Conservation (phyloP, 2,113 vertebrate species). For the Periophthalmus modestus region DNA sequence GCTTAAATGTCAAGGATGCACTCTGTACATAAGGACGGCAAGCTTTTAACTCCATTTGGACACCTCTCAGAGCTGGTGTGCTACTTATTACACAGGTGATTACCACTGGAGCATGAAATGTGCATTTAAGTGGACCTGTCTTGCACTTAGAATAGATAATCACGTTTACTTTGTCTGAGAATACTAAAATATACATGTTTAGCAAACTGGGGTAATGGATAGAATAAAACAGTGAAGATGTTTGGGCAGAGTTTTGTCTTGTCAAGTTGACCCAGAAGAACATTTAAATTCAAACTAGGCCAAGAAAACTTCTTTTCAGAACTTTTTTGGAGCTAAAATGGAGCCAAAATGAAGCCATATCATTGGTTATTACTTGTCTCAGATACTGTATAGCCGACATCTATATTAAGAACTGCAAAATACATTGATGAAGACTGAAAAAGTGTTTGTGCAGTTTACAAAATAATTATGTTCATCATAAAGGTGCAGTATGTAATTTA, state of each 20-base stretch:
- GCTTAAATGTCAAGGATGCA: slow-evolving; percentile 13
- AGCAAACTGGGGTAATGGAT: neutral
- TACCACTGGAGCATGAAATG: slow-evolving; percentile 45
- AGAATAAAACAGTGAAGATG: neutral
- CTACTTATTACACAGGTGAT: slow-evolving; percentile 42
- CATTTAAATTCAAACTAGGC: neutral
- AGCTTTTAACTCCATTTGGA: slow-evolving; percentile 43
- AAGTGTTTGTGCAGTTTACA: too few species aligned
- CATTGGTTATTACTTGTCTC: too few species aligned
- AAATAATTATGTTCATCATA: too few species aligned
- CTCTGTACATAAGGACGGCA: slow-evolving; percentile 13
- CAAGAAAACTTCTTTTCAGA: neutral
- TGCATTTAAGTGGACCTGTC: slow-evolving; percentile 35
- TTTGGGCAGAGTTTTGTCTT: neutral
- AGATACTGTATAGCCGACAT: too few species aligned
- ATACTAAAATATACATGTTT: slow-evolving; percentile 10
- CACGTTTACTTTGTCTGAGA: neutral
- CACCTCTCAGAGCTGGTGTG: slow-evolving; percentile 41
- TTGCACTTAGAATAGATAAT: neutral
- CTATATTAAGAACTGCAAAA: too few species aligned
- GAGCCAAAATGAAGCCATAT: too few species aligned
- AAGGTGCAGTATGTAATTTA: too few species aligned
- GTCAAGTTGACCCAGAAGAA: neutral
- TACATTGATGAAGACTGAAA: too few species aligned
- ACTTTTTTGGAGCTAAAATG: neutral